These are phyloP conservation scores for Drosophila nigritarsus DNA, from an alignment of 2,888 invertebrate species.

Conservation along the genomic window DNA sequence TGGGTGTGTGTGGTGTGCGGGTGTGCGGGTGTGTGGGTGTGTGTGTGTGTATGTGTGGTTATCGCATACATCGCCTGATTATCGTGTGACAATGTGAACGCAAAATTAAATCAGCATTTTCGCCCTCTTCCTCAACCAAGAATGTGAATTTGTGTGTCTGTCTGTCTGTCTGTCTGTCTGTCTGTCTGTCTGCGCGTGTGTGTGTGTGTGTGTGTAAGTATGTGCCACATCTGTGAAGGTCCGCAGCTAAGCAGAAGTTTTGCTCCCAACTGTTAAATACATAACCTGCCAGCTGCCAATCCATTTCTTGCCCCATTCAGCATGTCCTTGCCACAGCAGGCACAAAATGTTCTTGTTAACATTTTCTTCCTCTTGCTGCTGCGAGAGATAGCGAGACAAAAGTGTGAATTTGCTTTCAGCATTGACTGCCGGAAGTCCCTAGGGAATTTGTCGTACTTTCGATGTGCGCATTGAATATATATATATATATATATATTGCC, in stretches of 20 bases:
- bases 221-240: constrained; percentile 27
- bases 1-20: not conserved
- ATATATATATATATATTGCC: no score
- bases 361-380: not conserved
- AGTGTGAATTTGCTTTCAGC: constrained; percentile 11
- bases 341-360: constrained; percentile 7
- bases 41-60: constrained; percentile 13
- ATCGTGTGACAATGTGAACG: constrained; percentile 77
- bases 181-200: not conserved
- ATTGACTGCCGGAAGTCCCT: not conserved
- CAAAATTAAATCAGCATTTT: constrained; percentile 79
- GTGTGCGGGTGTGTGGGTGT: not conserved
- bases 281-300: constrained; percentile 27
- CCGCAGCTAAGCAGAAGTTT: constrained; percentile 43
- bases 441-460: not conserved
- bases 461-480: not conserved
- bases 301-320: constrained; percentile 15
- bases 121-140: constrained; percentile 44
- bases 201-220: not conserved
- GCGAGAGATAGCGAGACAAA: not conserved
- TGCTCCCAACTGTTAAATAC: constrained; percentile 51
- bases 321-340: constrained; percentile 27
- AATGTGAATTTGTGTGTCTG: constrained; percentile 2
- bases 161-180: not conserved
- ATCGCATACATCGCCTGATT: constrained; percentile 64